phyloP scores from a whole-genome alignment of 2,888 invertebrate genomes.

The Pelosia muscerda region DNA sequence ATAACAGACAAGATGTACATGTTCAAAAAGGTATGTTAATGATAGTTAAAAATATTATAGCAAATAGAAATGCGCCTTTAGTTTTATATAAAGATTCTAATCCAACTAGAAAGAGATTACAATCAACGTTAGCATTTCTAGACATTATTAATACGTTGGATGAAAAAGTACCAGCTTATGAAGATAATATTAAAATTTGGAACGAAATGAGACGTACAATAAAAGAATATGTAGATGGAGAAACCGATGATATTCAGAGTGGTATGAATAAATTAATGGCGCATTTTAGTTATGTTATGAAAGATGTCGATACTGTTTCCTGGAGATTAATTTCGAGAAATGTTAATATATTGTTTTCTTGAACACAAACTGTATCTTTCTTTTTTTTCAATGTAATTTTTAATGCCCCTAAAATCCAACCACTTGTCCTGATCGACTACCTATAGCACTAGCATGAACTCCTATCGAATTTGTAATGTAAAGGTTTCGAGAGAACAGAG shows the following conservation, averaged over 20 bases:
- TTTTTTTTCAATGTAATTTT: background rate
- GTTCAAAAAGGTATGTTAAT: conserved; percentile 34
- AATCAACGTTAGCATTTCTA: conserved; percentile 57
- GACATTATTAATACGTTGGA: conserved; percentile 50
- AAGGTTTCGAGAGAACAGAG: too few species aligned
- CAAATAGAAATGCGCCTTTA: conserved; percentile 53
- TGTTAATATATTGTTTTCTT: conserved; percentile 4
- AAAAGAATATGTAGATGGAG: background rate
- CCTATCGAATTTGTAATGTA: too few species aligned
- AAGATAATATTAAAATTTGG: background rate
- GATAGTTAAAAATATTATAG: conserved; percentile 50
- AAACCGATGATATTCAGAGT: background rate
- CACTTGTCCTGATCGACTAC: too few species aligned
- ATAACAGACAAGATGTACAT: conserved; percentile 26
- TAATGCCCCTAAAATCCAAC: too few species aligned
- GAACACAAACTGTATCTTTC: background rate
- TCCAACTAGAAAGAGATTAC: conserved; percentile 29
- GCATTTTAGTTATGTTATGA: background rate
- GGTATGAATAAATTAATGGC: background rate
- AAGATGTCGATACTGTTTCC: background rate
- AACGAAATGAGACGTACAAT: background rate
- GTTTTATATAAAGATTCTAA: conserved; percentile 27
- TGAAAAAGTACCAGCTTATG: background rate
- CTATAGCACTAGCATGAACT: too few species aligned
- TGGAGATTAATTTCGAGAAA: background rate